These are phyloP conservation scores for Lutjanus erythropterus DNA, from an alignment of 2,113 vertebrate genomes.

Conservation along the genomic window DNA sequence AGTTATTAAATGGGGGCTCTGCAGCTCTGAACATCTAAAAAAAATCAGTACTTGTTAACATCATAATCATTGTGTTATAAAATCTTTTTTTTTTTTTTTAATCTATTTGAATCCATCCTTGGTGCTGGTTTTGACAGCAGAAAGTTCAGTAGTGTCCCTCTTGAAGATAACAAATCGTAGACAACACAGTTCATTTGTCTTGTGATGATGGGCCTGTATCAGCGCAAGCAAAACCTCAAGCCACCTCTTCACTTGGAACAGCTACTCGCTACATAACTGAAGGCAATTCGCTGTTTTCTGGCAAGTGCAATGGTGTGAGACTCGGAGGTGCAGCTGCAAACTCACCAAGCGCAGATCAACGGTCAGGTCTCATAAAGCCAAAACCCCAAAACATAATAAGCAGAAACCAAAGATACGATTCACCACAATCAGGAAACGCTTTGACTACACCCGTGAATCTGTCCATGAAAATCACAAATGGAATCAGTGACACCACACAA, in stretches of 20 bases:
- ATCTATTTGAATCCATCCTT: no score
- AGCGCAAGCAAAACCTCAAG: not conserved
- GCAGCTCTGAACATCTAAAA: no score
- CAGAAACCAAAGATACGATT: not conserved
- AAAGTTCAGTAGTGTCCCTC: no score
- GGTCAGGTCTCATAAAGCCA: not conserved
- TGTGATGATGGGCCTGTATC: no score
- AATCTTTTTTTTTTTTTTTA: no score
- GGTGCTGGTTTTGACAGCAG: no score
- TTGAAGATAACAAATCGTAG: no score
- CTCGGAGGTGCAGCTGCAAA: not conserved
- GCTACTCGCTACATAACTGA: not conserved
- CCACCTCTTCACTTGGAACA: not conserved
- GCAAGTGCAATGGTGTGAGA: not conserved
- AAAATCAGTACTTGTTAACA: no score
- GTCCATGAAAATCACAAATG: not conserved
- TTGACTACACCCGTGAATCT: not conserved
- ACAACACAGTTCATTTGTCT: no score
- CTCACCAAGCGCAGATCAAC: not conserved
- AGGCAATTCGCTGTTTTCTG: not conserved
- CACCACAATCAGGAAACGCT: not conserved
- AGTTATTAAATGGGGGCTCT: no score
- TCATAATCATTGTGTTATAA: no score
- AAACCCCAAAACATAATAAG: not conserved
- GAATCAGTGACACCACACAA: not conserved